Conservation (phyloP, 2,113 vertebrate species). For the Anoplopoma fimbria region DNA sequence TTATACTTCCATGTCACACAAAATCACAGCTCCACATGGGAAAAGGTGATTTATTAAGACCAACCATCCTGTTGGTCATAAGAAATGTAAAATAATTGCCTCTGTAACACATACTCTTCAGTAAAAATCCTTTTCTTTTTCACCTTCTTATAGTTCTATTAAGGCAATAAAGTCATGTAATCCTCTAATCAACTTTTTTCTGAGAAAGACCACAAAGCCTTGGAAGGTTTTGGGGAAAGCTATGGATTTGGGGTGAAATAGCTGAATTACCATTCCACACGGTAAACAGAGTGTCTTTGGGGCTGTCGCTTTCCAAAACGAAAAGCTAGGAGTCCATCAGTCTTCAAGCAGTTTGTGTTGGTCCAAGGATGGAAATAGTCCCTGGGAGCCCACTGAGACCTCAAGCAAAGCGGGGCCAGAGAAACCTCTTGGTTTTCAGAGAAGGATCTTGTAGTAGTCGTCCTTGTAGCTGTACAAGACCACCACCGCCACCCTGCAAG, state of each 20-base stretch:
- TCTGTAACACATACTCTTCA: conserved; percentile 16
- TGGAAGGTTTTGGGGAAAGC: conserved; percentile 19
- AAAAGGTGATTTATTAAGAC: conserved; percentile 69
- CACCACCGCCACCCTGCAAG: conserved; percentile 89
- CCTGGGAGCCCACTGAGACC: not conserved
- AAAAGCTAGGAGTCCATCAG: conserved; percentile 24
- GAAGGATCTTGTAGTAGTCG: conserved; percentile 94
- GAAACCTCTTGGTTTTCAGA: conserved; percentile 77
- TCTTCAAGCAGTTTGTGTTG: conserved; percentile 10
- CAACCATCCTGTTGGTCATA: conserved; percentile 9
- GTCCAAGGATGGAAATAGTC: conserved; percentile 13
- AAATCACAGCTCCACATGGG: conserved; percentile 30
- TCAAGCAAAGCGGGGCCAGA: not conserved
- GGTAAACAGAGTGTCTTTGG: conserved; percentile 21
- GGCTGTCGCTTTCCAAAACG: conserved; percentile 21
- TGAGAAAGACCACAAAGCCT: conserved; percentile 25
- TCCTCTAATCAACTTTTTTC: conserved; percentile 6
- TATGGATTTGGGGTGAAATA: conserved; percentile 16
- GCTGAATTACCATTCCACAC: conserved; percentile 28
- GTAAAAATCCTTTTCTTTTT: conserved; percentile 47
- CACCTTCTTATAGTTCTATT: conserved; percentile 27
- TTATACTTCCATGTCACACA: not conserved
- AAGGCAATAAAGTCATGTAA: conserved; percentile 66
- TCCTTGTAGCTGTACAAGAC: conserved; percentile 96
- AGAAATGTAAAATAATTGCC: conserved; percentile 51